Percentiles rank a stretch among this genome's conserved stretches.
phyloP scores from a whole-genome alignment of 2,888 invertebrate species.

The Formica aserva region DNA sequence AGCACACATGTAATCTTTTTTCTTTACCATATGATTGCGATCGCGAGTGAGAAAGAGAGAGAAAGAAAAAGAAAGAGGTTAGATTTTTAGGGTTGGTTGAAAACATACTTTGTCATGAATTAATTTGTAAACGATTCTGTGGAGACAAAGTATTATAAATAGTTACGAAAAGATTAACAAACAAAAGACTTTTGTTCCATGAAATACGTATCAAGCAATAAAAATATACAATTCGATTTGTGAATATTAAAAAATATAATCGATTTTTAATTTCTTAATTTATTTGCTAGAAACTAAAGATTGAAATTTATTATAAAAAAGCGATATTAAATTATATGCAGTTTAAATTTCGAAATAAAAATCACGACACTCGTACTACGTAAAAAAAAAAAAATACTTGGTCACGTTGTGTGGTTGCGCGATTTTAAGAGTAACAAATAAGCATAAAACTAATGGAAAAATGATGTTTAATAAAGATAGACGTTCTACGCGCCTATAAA shows the following conservation, averaged over 20 bases:
- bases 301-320: background rate
- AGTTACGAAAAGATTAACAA: background rate
- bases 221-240: background rate
- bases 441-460: slow-evolving; percentile 7
- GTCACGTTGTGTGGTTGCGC: background rate
- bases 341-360: background rate
- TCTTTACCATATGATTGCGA: background rate
- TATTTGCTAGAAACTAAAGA: background rate
- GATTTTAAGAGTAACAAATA: background rate
- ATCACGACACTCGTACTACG: background rate
- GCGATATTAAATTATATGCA: background rate
- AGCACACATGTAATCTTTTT: background rate
- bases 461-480: background rate
- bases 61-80: background rate
- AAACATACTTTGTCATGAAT: background rate
- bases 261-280: background rate
- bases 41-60: background rate
- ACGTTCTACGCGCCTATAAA: background rate
- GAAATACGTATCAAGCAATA: background rate
- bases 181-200: background rate
- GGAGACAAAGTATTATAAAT: background rate
- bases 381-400: background rate
- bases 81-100: background rate
- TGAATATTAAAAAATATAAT: background rate
- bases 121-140: background rate